Evolutionary conservation across 2,113 vertebrate species (phyloP), one percentile per base, ranked within the genome.

Genomic region (Microtus pennsylvanicus): DNA sequence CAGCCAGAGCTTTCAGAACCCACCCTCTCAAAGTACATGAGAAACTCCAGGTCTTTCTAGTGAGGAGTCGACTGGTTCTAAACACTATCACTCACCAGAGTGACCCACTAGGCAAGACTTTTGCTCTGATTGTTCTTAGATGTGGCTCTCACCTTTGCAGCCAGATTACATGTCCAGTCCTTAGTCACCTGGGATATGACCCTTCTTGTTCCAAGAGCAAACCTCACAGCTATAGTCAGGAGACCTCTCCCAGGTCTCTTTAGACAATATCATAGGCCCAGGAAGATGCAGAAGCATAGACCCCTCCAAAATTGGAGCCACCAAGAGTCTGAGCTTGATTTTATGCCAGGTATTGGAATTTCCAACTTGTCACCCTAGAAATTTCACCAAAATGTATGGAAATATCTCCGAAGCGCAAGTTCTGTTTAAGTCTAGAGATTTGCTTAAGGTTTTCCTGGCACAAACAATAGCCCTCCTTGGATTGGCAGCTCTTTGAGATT

Each of bases 81-180:
- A 88, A 5, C 78, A 33, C 4, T 33, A 50, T 7, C n/a, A 47
- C 47, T 16, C 21, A 77, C 3, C 35, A n/a, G 22, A 69, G 26
- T 83, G 89, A 26, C 11, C 17, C 30, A 76, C 75, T 45, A 92
- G 16, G 33, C 42, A 63, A 74, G n/a, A 81, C 24, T 50, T 65
- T 78, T 69, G 8, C 33, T 19, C 47, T 72, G 22, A 80, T 45
- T 22, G 47, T 52, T 61, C 42, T 76, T 35, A 19, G 9, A 74
- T 12, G 5, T 90, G 47, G 93, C 8, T n/a, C 12, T 1, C 3
- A 42, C 21, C 42, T 58, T 61, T 2, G 8, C 38, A 61, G 3
- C 2, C 16, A 87, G 67, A 1, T 17, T 52, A n/a, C 0, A 0
- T 8, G 52, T 35, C 11, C 12, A 3, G 26, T 70, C 7, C 35